Base-by-base conservation (phyloP, 2,888 invertebrate species). In the Mactromeris polynyma region DNA sequence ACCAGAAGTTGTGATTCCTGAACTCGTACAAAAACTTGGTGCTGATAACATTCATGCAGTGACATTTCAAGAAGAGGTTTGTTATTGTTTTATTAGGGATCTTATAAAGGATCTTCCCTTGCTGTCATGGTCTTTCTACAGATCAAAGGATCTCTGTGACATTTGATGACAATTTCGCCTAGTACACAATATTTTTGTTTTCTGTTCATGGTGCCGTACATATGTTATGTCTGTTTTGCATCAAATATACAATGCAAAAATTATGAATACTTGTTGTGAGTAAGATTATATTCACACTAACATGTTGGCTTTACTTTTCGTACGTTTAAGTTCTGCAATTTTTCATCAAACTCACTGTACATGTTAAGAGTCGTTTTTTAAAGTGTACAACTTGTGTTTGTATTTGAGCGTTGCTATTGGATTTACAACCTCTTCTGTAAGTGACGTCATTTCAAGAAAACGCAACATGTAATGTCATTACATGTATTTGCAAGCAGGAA, bases 21-120 rank as follows among this genome's bases (percentile, higher is more conserved):
- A 95, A 26, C 79, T 96, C 17, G 92, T 96, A 11, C 88, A 94
- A 40, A 89, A 89, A 46, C 85, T 95, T 17, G 94, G 94, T 38
- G 85, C 90, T 40, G 93, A 91, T 40, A 33, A 89, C 87, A 93
- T 95, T 78, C 88, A 92, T 9, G 90, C 93, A 7, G 82, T 95
- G 6, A 92, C 92, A 9, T 94, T 92, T 78, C 94, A 95, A 85
- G 91, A 94, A 87, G 95, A 96, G 95, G 95, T 95, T 86, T 36
- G 73, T 81, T 2, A 2, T 36, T 73, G 26, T 9, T 11, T 21
- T n/a, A 26, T 26, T 26, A 4, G 3, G 0, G n/a, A n/a, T 64
- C 26, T 26, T 64, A n/a, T 26, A 9, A n/a, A n/a, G 19, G 14
- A 9, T 51, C 51, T 17, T 2, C 51, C 19, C 51, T 17, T 51